Evolutionary conservation across 2,113 vertebrate species (phyloP).

Genomic region (Lepus americanus): DNA sequence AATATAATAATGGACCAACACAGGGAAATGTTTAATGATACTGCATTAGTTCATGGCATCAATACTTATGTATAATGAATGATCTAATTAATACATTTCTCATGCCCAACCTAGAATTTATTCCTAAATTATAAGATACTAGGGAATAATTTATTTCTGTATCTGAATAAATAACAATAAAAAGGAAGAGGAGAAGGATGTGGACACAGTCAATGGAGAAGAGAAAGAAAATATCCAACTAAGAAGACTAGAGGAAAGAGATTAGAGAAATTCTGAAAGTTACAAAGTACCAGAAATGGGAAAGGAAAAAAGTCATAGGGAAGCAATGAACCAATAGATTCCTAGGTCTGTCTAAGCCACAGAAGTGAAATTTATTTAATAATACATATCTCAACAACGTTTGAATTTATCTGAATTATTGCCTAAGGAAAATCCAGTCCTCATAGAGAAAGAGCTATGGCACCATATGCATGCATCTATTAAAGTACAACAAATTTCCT

Average conservation of each 20-base stretch:
- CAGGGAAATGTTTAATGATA: not conserved
- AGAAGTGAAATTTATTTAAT: not conserved
- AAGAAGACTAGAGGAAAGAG: not conserved
- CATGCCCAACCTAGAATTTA: not conserved
- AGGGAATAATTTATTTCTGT: not conserved
- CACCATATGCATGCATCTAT: slow-evolving; percentile 16
- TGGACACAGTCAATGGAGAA: not conserved
- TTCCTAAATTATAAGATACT: not conserved
- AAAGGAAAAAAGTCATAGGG: not conserved
- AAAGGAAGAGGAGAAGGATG: not conserved
- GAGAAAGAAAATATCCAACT: not conserved
- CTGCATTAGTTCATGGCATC: not conserved
- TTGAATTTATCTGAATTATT: slow-evolving; percentile 24
- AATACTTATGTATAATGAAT: not conserved
- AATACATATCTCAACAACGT: not conserved
- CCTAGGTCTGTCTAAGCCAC: not conserved
- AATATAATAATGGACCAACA: not conserved
- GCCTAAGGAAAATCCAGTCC: not conserved
- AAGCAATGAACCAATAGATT: not conserved
- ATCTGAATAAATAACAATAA: not conserved
- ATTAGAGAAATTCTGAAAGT: not conserved
- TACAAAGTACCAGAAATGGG: not conserved
- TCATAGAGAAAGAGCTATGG: not conserved
- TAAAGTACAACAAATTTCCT: not conserved
- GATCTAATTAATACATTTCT: not conserved